Conservation (phyloP, 2,888 invertebrate genomes). For the Scotopteryx bipunctaria region DNA sequence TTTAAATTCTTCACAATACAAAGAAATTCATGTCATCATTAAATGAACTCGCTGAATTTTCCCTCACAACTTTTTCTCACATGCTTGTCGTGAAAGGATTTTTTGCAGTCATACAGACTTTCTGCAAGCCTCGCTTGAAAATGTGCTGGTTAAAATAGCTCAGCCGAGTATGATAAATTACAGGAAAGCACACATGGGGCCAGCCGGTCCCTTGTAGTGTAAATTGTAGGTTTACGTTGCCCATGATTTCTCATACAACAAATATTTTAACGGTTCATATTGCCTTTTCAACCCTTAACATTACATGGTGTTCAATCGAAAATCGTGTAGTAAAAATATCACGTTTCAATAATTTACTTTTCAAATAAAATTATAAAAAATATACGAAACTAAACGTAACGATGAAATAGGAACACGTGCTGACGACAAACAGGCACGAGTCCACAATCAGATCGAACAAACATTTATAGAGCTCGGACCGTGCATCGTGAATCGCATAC, state of each 20-base stretch:
- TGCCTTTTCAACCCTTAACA: not conserved
- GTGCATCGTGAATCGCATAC: too few relatives aligned
- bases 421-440: constrained; percentile 1
- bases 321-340: not conserved
- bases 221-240: constrained; percentile 22
- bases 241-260: constrained; percentile 14
- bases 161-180: constrained; percentile 34
- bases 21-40: constrained; percentile 2
- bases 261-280: constrained; percentile 6
- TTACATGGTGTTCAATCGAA: not conserved
- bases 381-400: not conserved
- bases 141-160: constrained; percentile 32
- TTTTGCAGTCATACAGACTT: constrained; percentile 18
- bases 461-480: constrained; percentile 10
- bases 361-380: not conserved
- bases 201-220: constrained; percentile 13
- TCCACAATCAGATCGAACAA: constrained; percentile 14
- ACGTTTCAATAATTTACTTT: not conserved
- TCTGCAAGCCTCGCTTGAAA: constrained; percentile 20
- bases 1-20: constrained; percentile 3
- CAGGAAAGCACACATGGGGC: constrained; percentile 27
- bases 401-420: not conserved
- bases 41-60: not conserved
- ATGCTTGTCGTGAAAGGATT: constrained; percentile 11
- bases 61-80: constrained; percentile 3